Percentiles rank a stretch among this genome's conserved stretches.
Conservation (phyloP, 2,888 invertebrate genomes). For the Nomada ferruginata region DNA sequence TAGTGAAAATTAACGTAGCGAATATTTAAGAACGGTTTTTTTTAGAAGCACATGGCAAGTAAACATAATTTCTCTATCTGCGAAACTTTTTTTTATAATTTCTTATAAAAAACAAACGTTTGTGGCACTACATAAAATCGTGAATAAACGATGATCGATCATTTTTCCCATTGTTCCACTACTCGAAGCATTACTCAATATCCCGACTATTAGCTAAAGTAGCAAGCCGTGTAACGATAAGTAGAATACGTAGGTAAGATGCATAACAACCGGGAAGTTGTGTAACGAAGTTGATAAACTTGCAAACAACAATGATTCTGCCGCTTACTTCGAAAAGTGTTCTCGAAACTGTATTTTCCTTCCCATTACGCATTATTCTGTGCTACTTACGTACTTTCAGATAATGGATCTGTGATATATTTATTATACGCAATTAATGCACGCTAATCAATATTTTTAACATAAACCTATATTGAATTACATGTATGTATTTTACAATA, state of each 20-base stretch:
- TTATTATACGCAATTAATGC: no score
- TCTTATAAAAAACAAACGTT: constrained; percentile 1
- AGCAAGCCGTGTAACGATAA: constrained; percentile 17
- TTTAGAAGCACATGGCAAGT: no score
- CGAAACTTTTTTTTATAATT: not conserved
- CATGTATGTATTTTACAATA: no score
- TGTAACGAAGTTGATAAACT: not conserved
- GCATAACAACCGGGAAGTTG: not conserved
- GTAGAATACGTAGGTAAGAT: not conserved
- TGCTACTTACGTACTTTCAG: no score
- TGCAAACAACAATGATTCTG: not conserved
- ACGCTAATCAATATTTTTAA: no score
- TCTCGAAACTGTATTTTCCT: not conserved
- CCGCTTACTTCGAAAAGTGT: not conserved
- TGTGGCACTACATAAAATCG: not conserved
- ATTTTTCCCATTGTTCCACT: not conserved
- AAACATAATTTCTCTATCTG: no score
- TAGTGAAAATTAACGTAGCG: no score
- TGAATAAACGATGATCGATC: constrained; percentile 8
- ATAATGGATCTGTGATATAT: no score
- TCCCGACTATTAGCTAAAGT: not conserved
- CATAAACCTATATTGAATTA: no score
- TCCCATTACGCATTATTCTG: not conserved
- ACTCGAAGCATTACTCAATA: constrained; percentile 2
- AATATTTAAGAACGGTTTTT: no score